These are phyloP conservation scores for Xestia rhomboidea DNA, from an alignment of 2,888 invertebrate genomes.

Conservation along the genomic window DNA sequence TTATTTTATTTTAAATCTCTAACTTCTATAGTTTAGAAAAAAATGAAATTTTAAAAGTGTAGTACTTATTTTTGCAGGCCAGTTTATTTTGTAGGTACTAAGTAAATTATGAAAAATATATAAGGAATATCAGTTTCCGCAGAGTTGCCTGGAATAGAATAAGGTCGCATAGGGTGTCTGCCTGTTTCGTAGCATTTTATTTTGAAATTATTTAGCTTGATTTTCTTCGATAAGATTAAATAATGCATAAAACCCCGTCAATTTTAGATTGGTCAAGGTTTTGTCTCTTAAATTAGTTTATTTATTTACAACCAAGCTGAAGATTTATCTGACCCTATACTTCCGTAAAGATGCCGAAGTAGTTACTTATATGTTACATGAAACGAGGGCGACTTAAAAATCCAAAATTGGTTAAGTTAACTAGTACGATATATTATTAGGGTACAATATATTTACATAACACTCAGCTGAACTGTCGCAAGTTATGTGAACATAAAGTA, in stretches of 20 bases:
- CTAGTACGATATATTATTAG: constrained; percentile 45
- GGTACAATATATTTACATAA: constrained; percentile 61
- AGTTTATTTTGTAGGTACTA: neutral
- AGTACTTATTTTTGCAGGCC: too few relatives aligned
- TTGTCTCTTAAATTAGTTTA: neutral
- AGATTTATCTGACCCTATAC: neutral
- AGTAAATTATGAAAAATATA: neutral
- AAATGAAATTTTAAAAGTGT: too few relatives aligned
- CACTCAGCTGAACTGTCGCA: constrained; percentile 51
- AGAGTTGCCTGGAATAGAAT: neutral
- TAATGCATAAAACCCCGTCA: neutral
- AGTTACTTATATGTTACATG: too few relatives aligned
- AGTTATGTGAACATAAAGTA: constrained; percentile 52
- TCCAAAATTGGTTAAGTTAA: constrained; percentile 17
- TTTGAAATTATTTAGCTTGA: neutral
- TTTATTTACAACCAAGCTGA: neutral
- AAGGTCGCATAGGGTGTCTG: neutral
- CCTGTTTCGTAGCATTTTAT: neutral
- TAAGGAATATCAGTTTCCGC: neutral
- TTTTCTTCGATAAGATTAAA: neutral
- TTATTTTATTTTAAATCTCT: too few relatives aligned
- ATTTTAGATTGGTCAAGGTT: neutral
- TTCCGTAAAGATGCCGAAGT: neutral
- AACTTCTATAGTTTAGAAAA: too few relatives aligned
- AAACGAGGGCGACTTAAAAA: constrained; percentile 7